A percentile compares a stretch with the other conserved stretches of the same genome.
phyloP scores from a whole-genome alignment of 2,888 invertebrate species.

The Lingula anatina region DNA sequence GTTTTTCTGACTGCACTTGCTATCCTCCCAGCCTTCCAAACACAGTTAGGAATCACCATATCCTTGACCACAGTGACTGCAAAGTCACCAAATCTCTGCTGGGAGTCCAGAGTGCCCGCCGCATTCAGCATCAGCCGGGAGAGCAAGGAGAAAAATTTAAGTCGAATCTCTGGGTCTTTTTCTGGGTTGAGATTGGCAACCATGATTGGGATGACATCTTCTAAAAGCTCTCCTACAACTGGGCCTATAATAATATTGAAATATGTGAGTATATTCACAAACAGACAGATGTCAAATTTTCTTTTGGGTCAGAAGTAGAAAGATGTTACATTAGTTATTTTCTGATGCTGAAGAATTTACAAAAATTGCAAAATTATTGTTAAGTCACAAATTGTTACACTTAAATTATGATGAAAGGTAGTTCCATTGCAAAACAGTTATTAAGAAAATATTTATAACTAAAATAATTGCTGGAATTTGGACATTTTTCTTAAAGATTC shows the following conservation, averaged over 20 bases:
- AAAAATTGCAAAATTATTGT: no score
- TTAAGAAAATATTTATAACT: no score
- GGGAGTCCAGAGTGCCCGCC: slow-evolving; percentile 35
- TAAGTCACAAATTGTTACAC: no score
- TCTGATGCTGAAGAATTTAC: no score
- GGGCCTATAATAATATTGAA: slow-evolving; percentile 52
- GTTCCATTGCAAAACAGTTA: no score
- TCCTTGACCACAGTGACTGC: slow-evolving; percentile 34
- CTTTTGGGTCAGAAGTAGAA: no score
- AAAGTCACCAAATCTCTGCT: slow-evolving; percentile 34
- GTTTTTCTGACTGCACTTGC: slow-evolving; percentile 74
- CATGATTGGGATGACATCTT: slow-evolving; percentile 63
- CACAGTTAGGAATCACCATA: slow-evolving; percentile 67
- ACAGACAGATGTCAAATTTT: no score
- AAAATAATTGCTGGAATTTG: no score
- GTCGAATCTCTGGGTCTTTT: slow-evolving; percentile 67
- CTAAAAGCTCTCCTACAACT: slow-evolving; percentile 58
- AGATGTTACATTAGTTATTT: no score
- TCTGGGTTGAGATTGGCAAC: slow-evolving; percentile 61
- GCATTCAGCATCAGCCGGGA: slow-evolving; percentile 54
- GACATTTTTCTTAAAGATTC: no score
- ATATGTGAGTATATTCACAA: no score
- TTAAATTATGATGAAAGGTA: no score
- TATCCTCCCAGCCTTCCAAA: slow-evolving; percentile 74
- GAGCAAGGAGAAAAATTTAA: slow-evolving; percentile 68